Base-by-base conservation (phyloP, 2,113 vertebrate species). In the Aphelocoma coerulescens region DNA sequence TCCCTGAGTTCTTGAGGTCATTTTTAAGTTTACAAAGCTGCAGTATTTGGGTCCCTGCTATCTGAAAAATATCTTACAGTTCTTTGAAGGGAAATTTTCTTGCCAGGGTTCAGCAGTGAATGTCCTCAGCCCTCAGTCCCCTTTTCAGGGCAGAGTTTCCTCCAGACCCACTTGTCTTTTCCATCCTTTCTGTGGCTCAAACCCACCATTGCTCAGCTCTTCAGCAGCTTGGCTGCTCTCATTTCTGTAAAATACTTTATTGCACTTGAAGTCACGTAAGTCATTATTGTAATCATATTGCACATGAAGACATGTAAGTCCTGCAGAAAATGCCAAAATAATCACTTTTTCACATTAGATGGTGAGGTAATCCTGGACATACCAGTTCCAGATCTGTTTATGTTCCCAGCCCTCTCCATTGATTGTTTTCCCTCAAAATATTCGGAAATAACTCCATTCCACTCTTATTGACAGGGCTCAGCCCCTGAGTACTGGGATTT, bases 71-170 rank as follows among this genome's bases (percentile, higher is more conserved):
- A 63, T 1, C 20, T 62, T 58, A 6, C 7, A 5, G 1, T 35
- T 51, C 68, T n/a, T 52, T 46, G 44, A n/a, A 63, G 49, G 2
- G 1, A 22, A n/a, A 30, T 65, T 80, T 85, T 71, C 7, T 63
- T 63, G 32, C 16, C 1, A 0, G 0, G 1, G 17, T 9, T 28
- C 26, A 72, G 41, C 59, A 51, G 15, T 6, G 58, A 63, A 48
- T 10, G 12, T 68, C 14, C 37, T 73, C 68, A 58, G 32, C 13
- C 27, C 26, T 22, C 19, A 41, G 16, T 8, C 26, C 11, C 7
- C 16, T 65, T 49, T 33, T 13, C 11, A 39, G 39, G 63, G 21
- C 49, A 79, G 26, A 24, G 5, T n/a, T 86, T 85, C 48, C 17
- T 61, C 11, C 74, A 72, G 35, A 24, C 44, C 9, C 3, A 0